Evolutionary conservation across 2,888 invertebrate genomes (phyloP).

Genomic region (Andrena bicolor): DNA sequence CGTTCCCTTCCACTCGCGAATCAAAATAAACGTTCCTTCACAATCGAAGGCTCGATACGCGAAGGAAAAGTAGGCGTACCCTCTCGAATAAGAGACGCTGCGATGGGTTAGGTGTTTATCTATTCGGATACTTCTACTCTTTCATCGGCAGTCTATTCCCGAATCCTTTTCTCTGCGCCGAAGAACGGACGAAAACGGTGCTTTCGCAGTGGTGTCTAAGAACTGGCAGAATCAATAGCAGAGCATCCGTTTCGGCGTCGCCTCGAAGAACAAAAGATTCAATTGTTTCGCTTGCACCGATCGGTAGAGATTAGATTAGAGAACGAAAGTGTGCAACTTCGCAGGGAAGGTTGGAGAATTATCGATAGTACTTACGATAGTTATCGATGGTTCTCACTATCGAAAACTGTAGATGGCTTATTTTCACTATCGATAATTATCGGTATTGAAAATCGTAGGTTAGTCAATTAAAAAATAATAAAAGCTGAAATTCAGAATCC

Average conservation of each 20-base stretch:
- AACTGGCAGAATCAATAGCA: slow-evolving; percentile 61
- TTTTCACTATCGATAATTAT: too few species aligned
- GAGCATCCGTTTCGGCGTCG: slow-evolving; percentile 33
- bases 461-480: too few species aligned
- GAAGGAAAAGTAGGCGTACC: background rate
- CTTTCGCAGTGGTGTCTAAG: slow-evolving; percentile 50
- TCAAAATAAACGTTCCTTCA: background rate
- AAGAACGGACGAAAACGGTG: slow-evolving; percentile 34
- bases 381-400: too few species aligned
- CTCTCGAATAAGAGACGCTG: background rate
- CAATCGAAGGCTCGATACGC: background rate
- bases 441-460: too few species aligned
- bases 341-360: too few species aligned
- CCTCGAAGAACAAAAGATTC: slow-evolving; percentile 40
- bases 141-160: slow-evolving; percentile 41
- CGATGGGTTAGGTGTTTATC: background rate
- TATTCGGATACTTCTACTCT: background rate
- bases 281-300: slow-evolving; percentile 27
- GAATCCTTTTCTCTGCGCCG: slow-evolving; percentile 35
- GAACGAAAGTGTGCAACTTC: background rate
- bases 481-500: too few species aligned
- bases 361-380: too few species aligned
- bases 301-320: background rate
- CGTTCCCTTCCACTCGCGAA: background rate
- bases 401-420: too few species aligned